Percentiles rank a stretch among this genome's conserved stretches.
Evolutionary conservation across 2,113 vertebrate species (phyloP).

Genomic region (Epinephelus cyanopodus): DNA sequence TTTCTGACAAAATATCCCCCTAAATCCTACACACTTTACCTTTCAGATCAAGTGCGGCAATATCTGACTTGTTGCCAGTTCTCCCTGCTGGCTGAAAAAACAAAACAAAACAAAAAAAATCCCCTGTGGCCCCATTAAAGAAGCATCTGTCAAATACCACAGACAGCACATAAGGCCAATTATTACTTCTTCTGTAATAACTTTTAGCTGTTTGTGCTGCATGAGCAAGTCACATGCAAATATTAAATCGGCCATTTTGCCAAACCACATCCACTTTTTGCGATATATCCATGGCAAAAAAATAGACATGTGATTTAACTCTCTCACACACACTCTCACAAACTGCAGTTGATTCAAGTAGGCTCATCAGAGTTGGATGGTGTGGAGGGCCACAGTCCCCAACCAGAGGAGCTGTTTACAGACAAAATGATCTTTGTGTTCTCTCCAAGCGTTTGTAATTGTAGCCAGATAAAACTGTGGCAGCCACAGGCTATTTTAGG

Average conservation of each 20-base stretch:
- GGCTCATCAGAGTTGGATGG: conserved; percentile 11
- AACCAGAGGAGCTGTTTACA: conserved; percentile 23
- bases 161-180: background rate
- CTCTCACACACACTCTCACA: background rate
- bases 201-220: background rate
- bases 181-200: background rate
- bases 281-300: background rate
- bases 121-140: conserved; percentile 3
- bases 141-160: background rate
- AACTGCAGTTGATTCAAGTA: background rate
- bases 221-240: background rate
- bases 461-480: background rate
- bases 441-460: background rate
- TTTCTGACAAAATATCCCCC: too few relatives aligned
- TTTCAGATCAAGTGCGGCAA: background rate
- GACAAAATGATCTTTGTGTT: conserved; percentile 17
- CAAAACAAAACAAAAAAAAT: too few relatives aligned
- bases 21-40: too few relatives aligned
- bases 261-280: background rate
- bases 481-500: too few relatives aligned
- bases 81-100: too few relatives aligned
- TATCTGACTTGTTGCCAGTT: background rate
- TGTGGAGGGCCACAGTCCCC: background rate
- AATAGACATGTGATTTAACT: background rate
- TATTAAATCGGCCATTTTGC: background rate